phyloP scores from a whole-genome alignment of 2,113 vertebrate genomes.

The Mus musculus region DNA sequence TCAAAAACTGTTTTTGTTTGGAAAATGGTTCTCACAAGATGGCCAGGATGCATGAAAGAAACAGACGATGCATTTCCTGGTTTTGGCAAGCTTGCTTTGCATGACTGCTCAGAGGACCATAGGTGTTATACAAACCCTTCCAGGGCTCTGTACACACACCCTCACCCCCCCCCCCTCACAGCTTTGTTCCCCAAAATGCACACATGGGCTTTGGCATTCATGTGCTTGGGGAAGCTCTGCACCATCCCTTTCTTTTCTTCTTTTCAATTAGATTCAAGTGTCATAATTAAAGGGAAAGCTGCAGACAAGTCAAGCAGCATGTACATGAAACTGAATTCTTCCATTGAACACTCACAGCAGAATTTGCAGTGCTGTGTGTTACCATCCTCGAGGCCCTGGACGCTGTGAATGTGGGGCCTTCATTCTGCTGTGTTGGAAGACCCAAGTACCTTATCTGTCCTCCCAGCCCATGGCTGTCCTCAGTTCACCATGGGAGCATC shows the following conservation, averaged over 20 bases:
- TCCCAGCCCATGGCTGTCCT: background rate
- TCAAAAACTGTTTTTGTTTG: background rate
- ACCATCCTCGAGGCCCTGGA: background rate
- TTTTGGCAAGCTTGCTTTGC: background rate
- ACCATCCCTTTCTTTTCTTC: background rate
- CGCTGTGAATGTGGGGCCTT: background rate
- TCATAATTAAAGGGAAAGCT: background rate
- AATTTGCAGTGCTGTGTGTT: background rate
- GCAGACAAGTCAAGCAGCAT: background rate
- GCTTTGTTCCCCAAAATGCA: background rate
- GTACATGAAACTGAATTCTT: background rate
- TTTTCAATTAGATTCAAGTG: background rate
- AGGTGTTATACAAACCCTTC: background rate
- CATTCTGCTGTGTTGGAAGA: background rate
- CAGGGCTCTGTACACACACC: rapidly evolving
- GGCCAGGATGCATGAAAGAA: background rate
- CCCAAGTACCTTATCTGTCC: background rate
- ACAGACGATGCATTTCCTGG: background rate
- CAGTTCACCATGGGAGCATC: background rate
- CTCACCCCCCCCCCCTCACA: background rate
- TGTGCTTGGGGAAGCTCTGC: background rate
- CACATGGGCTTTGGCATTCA: background rate
- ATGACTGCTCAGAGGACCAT: background rate
- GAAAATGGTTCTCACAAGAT: background rate
- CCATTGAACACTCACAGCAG: background rate